Conservation (phyloP, 2,888 invertebrate genomes). For the Apamea anceps region DNA sequence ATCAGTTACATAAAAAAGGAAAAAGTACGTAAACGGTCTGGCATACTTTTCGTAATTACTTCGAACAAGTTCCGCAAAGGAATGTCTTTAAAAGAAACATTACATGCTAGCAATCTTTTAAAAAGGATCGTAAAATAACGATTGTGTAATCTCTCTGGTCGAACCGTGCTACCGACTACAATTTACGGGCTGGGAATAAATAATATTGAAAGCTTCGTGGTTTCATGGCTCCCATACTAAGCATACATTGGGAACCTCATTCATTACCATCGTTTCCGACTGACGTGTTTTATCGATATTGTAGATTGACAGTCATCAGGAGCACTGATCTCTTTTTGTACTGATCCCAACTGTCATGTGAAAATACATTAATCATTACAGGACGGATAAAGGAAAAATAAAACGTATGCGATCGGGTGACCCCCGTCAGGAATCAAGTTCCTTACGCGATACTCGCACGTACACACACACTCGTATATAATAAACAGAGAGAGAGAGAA, state of each 20-base stretch:
- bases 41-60: constrained; percentile 57
- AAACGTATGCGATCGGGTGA: not conserved
- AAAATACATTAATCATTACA: constrained; percentile 5
- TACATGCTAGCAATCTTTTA: constrained; percentile 62
- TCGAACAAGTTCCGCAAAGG: constrained; percentile 28
- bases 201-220: constrained; percentile 33
- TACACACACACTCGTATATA: too few species aligned
- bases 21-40: constrained; percentile 25
- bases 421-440: not conserved
- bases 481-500: too few species aligned
- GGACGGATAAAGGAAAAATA: not conserved
- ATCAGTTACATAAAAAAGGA: constrained; percentile 19
- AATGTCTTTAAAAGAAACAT: constrained; percentile 62
- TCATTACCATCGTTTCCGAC: not conserved
- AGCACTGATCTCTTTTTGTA: not conserved
- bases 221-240: constrained; percentile 19
- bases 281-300: not conserved
- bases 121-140: constrained; percentile 63
- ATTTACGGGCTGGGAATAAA: constrained; percentile 28
- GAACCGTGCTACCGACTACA: constrained; percentile 18
- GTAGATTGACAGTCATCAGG: not conserved
- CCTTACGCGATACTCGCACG: too few species aligned
- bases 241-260: not conserved
- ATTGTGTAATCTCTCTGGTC: constrained; percentile 39
- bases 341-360: not conserved